Percentiles rank a stretch among this genome's conserved stretches.
phyloP scores from a whole-genome alignment of 2,113 vertebrate species.

The Psephotus haematonotus region DNA sequence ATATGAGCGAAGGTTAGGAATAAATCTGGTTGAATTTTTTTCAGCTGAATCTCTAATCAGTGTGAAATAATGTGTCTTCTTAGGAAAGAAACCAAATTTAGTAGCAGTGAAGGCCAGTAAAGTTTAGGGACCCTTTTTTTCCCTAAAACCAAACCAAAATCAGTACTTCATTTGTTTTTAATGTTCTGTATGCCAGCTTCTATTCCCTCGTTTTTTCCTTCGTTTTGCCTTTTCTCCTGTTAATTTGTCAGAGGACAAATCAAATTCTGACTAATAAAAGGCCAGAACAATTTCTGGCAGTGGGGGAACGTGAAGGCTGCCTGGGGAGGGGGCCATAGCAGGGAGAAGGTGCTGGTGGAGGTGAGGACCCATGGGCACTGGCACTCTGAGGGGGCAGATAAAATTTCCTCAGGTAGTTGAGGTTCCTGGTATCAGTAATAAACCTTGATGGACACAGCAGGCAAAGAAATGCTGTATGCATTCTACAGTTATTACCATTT shows the following conservation, averaged over 20 bases:
- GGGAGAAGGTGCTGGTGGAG: neutral
- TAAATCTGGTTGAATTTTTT: neutral
- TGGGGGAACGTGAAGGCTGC: neutral
- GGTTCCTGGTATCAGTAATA: neutral
- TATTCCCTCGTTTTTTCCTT: neutral
- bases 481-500: neutral
- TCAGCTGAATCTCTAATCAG: neutral
- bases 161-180: neutral
- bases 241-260: neutral
- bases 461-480: neutral
- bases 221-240: neutral
- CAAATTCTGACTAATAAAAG: neutral
- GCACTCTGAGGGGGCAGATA: neutral
- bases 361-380: neutral
- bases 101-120: neutral
- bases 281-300: neutral
- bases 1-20: neutral
- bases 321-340: too few species aligned
- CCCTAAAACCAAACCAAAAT: neutral
- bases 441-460: fast-evolving
- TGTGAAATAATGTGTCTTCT: neutral
- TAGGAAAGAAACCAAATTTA: neutral
- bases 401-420: neutral
- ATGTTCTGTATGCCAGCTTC: neutral
- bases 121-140: neutral